Evolutionary conservation across 1,140 invertebrate species (phyloP), one percentile per base, ranked within the genome.

Genomic region (Trichogramma pretiosum): DNA sequence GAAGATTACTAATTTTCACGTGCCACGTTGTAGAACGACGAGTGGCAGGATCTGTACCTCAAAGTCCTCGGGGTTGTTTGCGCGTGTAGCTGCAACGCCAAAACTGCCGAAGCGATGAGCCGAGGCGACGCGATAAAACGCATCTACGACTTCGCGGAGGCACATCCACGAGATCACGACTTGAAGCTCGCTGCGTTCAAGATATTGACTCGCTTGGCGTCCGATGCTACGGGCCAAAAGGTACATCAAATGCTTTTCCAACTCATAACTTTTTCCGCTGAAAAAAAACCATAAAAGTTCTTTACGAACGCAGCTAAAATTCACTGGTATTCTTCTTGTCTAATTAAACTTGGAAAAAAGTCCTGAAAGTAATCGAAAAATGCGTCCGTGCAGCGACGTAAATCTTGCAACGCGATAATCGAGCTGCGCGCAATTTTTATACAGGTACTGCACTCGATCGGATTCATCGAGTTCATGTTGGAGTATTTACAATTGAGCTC

Each of bases 11-110:
- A n/a, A n/a, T n/a, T n/a, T n/a, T n/a, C n/a, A n/a, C n/a, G n/a
- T n/a, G n/a, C n/a, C n/a, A n/a, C n/a, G 11, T 28, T 28, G 16
- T 32, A 67, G 68, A 56, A 58, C 17, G 44, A 57, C 1, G 57
- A 67, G 18, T 64, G 58, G 52, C 35, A 43, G 13, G 60, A 70
- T 48, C 35, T 69, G n/a, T 62, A 67, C 34, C 0, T 39, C 0
- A 50, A 62, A 24, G 48, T 53, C 8, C 46, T 68, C 14, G 43
- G 33, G 19, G 40, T 64, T 3, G 43, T 70, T 5, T 5, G 22
- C 2, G 35, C 52, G 9, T 54, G 59, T 2, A 55, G 52, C 32
- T 52, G 61, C 21, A 66, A 67, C 57, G 16, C 36, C 9, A 53
- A 46, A 23, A 62, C 60, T 0, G 46, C 50, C 0, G 57, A 68